Conservation (phyloP, 2,888 invertebrate species). For the Macroteleia sp. region DNA sequence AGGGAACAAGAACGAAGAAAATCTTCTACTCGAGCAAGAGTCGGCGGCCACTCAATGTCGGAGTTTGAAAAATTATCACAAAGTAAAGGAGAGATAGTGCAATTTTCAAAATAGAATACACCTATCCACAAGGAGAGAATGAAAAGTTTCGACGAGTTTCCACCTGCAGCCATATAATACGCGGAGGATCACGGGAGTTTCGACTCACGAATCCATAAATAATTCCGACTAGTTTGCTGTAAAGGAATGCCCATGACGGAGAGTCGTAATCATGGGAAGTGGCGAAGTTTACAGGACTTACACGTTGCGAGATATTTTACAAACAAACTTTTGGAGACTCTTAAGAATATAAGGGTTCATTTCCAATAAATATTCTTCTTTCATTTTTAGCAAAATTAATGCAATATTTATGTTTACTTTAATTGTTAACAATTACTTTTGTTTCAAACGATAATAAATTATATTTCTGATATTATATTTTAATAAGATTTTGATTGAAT, state of each 20-base stretch:
- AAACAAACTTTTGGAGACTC: constrained; percentile 26
- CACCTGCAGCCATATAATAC: constrained; percentile 65
- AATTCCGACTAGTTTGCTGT: constrained; percentile 59
- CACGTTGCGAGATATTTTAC: constrained; percentile 40
- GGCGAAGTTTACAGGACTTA: constrained; percentile 65
- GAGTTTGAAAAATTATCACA: constrained; percentile 47
- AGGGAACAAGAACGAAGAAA: too few relatives aligned
- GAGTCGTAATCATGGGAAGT: constrained; percentile 68
- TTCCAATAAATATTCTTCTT: neutral
- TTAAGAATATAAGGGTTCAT: neutral
- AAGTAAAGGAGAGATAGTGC: constrained; percentile 21
- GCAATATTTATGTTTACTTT: too few relatives aligned
- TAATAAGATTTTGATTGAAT: too few relatives aligned
- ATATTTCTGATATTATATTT: too few relatives aligned
- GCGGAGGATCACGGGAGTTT: constrained; percentile 48
- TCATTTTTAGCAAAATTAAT: neutral
- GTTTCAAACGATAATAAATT: too few relatives aligned
- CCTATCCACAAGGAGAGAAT: constrained; percentile 54
- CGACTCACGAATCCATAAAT: constrained; percentile 65
- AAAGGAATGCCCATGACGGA: constrained; percentile 63
- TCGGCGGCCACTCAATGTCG: constrained; percentile 7
- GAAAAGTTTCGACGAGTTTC: constrained; percentile 67
- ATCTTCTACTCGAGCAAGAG: neutral
- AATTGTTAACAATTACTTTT: too few relatives aligned
- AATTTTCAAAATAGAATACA: constrained; percentile 65